These are phyloP conservation scores for Nephila pilipes DNA, from an alignment of 1,140 invertebrate genomes.

Conservation along the genomic window DNA sequence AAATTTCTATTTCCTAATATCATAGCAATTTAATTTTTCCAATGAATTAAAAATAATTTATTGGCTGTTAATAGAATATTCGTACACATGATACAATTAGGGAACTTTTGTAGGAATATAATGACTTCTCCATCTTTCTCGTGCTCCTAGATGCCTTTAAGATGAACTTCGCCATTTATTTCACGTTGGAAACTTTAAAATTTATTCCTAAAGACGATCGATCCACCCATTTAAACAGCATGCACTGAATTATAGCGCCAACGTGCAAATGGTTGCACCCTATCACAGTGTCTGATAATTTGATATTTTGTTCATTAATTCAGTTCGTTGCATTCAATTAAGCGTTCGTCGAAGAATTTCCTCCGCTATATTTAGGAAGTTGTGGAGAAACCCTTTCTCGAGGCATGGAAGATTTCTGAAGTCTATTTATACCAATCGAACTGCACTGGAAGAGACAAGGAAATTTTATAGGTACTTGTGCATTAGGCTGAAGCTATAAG, in stretches of 20 bases:
- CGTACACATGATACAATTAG: not conserved
- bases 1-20: too few relatives aligned
- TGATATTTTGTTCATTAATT: constrained; percentile 73
- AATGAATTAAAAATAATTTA: not conserved
- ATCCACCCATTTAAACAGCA: constrained; percentile 36
- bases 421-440: constrained; percentile 62
- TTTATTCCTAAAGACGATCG: constrained; percentile 48
- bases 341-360: constrained; percentile 53
- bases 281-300: constrained; percentile 49
- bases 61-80: not conserved
- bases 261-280: constrained; percentile 47
- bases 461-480: constrained; percentile 42
- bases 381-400: constrained; percentile 22
- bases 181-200: constrained; percentile 53
- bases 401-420: constrained; percentile 41
- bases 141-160: not conserved
- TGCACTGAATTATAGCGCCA: constrained; percentile 50
- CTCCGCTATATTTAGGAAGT: constrained; percentile 29
- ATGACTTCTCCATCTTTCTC: not conserved
- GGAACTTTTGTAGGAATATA: not conserved
- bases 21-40: not conserved
- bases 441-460: not conserved
- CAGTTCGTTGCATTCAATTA: constrained; percentile 73
- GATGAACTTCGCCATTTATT: not conserved
- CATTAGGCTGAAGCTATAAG: constrained; percentile 29